Percentiles rank a stretch among this genome's conserved stretches.
These are phyloP conservation scores for Eumeta japonica DNA, from an alignment of 1,140 invertebrate genomes.

Conservation along the genomic window DNA sequence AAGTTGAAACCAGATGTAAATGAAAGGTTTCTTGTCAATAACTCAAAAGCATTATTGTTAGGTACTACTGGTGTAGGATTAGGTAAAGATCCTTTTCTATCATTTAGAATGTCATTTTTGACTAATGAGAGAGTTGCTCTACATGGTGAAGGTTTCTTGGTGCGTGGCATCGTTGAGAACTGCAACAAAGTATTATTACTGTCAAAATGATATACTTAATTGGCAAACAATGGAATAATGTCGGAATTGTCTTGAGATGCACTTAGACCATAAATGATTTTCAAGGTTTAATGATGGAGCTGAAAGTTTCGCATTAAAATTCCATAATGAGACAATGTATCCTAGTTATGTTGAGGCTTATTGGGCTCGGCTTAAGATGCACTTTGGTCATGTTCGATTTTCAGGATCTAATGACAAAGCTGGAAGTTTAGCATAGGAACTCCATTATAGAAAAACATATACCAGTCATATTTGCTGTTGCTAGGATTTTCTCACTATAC, in stretches of 20 bases:
- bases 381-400: too few species aligned
- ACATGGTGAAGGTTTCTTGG: conserved; percentile 48
- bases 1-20: conserved; percentile 51
- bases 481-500: too few species aligned
- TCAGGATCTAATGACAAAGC: too few species aligned
- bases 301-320: neutral
- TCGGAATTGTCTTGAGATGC: neutral
- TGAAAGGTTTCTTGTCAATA: conserved; percentile 48
- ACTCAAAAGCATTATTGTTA: conserved; percentile 47
- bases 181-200: conserved; percentile 40
- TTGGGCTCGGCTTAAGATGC: too few species aligned
- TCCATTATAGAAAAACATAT: too few species aligned
- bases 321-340: too few species aligned
- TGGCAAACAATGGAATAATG: neutral
- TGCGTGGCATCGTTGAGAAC: conserved; percentile 64
- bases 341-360: too few species aligned
- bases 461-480: too few species aligned
- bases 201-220: neutral
- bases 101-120: conserved; percentile 42
- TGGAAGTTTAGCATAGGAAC: too few species aligned
- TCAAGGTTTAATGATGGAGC: too few species aligned
- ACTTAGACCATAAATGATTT: too few species aligned
- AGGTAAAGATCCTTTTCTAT: conserved; percentile 16
- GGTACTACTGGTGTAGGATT: conserved; percentile 13
- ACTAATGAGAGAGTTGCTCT: conserved; percentile 38